These are phyloP conservation scores for Parnassius orleans DNA, from an alignment of 2,888 invertebrate genomes.

Conservation along the genomic window DNA sequence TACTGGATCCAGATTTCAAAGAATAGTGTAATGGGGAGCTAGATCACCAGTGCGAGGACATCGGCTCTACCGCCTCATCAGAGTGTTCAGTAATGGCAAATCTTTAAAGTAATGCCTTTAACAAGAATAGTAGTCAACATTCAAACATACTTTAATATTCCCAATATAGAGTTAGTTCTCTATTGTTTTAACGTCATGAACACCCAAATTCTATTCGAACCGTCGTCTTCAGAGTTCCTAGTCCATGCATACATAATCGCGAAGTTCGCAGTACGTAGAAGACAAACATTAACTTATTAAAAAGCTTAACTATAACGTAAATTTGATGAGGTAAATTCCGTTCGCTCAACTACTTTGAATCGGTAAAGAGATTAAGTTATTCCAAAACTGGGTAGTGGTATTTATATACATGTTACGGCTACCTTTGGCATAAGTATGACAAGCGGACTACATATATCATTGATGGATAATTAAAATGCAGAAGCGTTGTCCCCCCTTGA, in stretches of 20 bases:
- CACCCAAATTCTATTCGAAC: constrained; percentile 62
- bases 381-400: not conserved
- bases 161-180: constrained; percentile 30
- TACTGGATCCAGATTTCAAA: too few relatives aligned
- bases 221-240: constrained; percentile 35
- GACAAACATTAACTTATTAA: constrained; percentile 53
- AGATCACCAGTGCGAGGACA: too few relatives aligned
- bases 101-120: not conserved
- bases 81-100: not conserved
- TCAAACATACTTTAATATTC: constrained; percentile 8
- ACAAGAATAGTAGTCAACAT: too few relatives aligned
- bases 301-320: constrained; percentile 53
- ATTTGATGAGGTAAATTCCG: constrained; percentile 40
- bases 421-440: not conserved
- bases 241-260: constrained; percentile 59
- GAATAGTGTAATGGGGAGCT: too few relatives aligned
- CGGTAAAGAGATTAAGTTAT: constrained; percentile 18
- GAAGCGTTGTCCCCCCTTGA: too few relatives aligned
- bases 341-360: constrained; percentile 27
- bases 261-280: constrained; percentile 41
- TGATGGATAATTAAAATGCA: too few relatives aligned
- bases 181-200: constrained; percentile 59
- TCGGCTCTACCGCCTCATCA: too few relatives aligned
- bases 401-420: not conserved
- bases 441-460: too few relatives aligned